Base-by-base conservation (phyloP, 2,113 vertebrate genomes). In the Nasalis larvatus region DNA sequence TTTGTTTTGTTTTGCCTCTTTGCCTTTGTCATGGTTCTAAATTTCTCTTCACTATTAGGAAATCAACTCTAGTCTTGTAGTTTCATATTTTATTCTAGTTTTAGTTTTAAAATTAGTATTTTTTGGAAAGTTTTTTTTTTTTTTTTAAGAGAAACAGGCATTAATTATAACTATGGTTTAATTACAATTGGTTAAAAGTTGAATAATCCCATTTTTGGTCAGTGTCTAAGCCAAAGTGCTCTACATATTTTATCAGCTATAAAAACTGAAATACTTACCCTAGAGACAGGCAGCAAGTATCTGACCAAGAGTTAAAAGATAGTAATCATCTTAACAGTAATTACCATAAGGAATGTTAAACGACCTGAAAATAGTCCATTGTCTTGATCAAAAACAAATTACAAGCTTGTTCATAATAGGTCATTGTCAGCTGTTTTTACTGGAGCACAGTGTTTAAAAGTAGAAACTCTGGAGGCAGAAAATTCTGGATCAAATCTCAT, bases 1-100 rank as follows among this genome's bases (percentile, higher is more conserved):
- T 98, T 98, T 30, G 60, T 63, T 60, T 63, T 98, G 99, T 99
- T 99, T 99, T 98, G 98, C 98, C 98, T 99, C 98, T 98, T 99
- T 99, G 99, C 98, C 99, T 99, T 99, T 99, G 98, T 98, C 97
- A 98, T 97, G 96, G 94, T 98, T 99, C 98, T 98, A 98, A 98
- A 98, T 63, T 98, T 98, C 96, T 98, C 96, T 98, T 98, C 97
- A 98, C 98, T 98, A 98, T 97, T 97, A 97, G 98, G 96, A 98
- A 98, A 98, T 98, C 97, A 98, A 80, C 90, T 96, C 83, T 49
- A 95, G 95, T 97, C 97, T 98, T 98, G 89, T 81, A 80, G 91
- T 93, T 98, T 98, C 98, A 98, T 98, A 98, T 97, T 98, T 98
- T 98, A 95, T 97, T 77, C 80, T 98, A 83, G 45, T 97, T 98